A percentile compares a stretch with the other conserved stretches of the same genome.
These are phyloP conservation scores for Callocephalon fimbriatum DNA, from an alignment of 2,113 vertebrate species.

Conservation along the genomic window DNA sequence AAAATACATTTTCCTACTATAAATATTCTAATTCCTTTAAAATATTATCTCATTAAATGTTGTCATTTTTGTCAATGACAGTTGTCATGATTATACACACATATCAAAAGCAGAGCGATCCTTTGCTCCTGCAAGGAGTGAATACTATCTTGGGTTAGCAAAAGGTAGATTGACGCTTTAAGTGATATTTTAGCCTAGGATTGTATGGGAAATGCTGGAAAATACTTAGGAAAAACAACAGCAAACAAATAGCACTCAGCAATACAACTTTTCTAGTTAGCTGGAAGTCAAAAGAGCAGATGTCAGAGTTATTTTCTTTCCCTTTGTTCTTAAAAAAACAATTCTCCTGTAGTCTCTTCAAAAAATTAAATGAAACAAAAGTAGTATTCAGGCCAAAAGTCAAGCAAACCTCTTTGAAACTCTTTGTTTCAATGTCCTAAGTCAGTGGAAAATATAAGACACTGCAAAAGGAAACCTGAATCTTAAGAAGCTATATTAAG, in stretches of 20 bases:
- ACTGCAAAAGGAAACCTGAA: background rate
- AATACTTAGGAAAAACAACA: constrained; percentile 34
- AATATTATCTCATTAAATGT: background rate
- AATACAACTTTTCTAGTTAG: constrained; percentile 49
- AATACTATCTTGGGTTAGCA: constrained; percentile 5
- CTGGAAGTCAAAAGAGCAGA: constrained; percentile 45
- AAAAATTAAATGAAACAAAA: constrained; percentile 41
- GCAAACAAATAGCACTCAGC: constrained; percentile 27
- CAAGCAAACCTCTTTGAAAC: constrained; percentile 3
- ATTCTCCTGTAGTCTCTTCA: background rate
- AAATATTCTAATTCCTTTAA: background rate
- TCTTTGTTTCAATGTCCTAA: constrained; percentile 16
- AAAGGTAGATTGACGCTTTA: background rate
- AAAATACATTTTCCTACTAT: background rate
- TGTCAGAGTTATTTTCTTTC: background rate
- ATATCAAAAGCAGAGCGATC: background rate
- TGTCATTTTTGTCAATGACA: background rate
- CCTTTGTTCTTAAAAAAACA: background rate
- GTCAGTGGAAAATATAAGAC: background rate
- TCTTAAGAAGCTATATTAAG: background rate
- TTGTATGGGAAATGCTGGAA: constrained; percentile 24
- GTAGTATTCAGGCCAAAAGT: background rate
- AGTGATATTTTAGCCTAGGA: background rate
- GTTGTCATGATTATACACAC: background rate
- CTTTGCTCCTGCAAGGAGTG: background rate